These are phyloP conservation scores for Icerya purchasi DNA, from an alignment of 2,888 invertebrate genomes.

Conservation along the genomic window DNA sequence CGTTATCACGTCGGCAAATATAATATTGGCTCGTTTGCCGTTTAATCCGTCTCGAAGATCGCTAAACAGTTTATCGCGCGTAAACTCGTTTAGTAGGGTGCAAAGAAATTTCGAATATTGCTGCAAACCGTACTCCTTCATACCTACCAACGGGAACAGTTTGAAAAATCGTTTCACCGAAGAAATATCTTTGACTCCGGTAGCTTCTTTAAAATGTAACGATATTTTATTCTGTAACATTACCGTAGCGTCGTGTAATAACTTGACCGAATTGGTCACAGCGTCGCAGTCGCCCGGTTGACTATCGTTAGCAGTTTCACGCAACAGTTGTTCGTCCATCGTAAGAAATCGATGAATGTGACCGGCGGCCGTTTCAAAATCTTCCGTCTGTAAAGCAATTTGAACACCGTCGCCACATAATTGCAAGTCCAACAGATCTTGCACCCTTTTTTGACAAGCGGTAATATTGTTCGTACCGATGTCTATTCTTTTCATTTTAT, in stretches of 20 bases:
- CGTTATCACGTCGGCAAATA: slow-evolving; percentile 68
- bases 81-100: slow-evolving; percentile 35
- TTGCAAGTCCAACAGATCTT: slow-evolving; percentile 83
- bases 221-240: slow-evolving; percentile 47
- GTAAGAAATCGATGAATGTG: slow-evolving; percentile 84
- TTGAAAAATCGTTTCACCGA: slow-evolving; percentile 89
- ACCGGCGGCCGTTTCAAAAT: slow-evolving; percentile 89
- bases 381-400: slow-evolving; percentile 76
- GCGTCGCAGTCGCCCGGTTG: slow-evolving; percentile 43
- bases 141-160: slow-evolving; percentile 82
- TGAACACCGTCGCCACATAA: slow-evolving; percentile 94
- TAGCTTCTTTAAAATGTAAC: slow-evolving; percentile 75
- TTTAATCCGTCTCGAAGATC: slow-evolving; percentile 5
- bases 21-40: slow-evolving; percentile 42
- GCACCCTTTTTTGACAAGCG: slow-evolving; percentile 68
- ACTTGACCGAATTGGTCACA: slow-evolving; percentile 44
- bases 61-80: slow-evolving; percentile 3
- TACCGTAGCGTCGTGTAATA: slow-evolving; percentile 51
- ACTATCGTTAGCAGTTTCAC: slow-evolving; percentile 54
- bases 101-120: slow-evolving; percentile 74
- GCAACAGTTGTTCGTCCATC: slow-evolving; percentile 67
- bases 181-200: slow-evolving; percentile 63
- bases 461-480: background rate
- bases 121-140: slow-evolving; percentile 70
- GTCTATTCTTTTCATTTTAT: background rate